phyloP scores from a whole-genome alignment of 2,888 invertebrate genomes.

The Phyto melanocephala region DNA sequence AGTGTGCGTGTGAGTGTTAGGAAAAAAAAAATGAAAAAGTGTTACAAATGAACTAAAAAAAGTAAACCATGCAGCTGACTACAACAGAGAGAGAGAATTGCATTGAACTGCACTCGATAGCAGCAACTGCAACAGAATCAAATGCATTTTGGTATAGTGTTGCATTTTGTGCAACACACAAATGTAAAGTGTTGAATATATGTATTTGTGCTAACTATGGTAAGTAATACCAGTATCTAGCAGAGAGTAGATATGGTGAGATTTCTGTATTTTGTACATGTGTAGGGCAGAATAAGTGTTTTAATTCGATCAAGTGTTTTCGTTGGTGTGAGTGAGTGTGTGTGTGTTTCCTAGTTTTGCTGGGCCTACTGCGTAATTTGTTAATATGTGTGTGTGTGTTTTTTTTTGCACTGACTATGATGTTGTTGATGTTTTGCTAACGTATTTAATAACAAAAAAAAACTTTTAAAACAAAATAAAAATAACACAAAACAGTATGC shows the following conservation, averaged over 20 bases:
- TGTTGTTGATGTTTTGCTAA: constrained; percentile 57
- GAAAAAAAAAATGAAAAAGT: constrained; percentile 27
- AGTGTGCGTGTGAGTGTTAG: neutral
- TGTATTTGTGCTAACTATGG: constrained; percentile 9
- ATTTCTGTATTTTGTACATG: constrained; percentile 37
- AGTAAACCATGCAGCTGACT: constrained; percentile 48
- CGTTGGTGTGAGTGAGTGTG: neutral
- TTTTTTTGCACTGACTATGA: constrained; percentile 35
- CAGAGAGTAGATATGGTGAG: constrained; percentile 38
- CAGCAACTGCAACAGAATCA: neutral
- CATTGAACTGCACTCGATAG: constrained; percentile 16
- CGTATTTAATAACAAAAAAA: constrained; percentile 48
- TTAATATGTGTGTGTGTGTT: neutral
- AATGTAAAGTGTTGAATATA: constrained; percentile 10
- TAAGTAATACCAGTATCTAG: neutral
- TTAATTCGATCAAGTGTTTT: neutral
- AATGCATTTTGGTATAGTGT: constrained; percentile 50
- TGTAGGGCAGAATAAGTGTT: neutral
- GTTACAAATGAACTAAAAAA: constrained; percentile 58
- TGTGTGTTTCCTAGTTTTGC: constrained; percentile 49
- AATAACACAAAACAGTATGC: constrained; percentile 59
- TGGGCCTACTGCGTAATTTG: constrained; percentile 33
- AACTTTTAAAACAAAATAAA: constrained; percentile 13
- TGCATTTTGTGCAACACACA: constrained; percentile 17
- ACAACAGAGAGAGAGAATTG: constrained; percentile 28